A percentile compares a stretch with the other conserved stretches of the same genome.
These are phyloP conservation scores for Grantiella picta DNA, from an alignment of 2,113 vertebrate species.

Conservation along the genomic window DNA sequence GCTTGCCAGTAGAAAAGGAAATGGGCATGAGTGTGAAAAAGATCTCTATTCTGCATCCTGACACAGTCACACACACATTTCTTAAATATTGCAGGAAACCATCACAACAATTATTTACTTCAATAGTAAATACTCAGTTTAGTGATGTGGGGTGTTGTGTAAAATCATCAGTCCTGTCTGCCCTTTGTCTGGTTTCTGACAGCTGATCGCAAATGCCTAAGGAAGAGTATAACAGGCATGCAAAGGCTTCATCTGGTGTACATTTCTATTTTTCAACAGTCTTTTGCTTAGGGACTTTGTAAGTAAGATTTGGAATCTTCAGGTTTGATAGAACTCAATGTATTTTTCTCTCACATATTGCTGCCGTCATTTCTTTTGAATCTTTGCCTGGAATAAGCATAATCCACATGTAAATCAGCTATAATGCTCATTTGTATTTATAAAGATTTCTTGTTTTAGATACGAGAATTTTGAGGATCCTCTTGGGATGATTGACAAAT, in stretches of 20 bases:
- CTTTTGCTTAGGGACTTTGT: background rate
- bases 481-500: constrained; percentile 90
- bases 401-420: background rate
- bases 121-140: background rate
- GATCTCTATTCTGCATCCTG: background rate
- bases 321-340: background rate
- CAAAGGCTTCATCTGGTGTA: background rate
- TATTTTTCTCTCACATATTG: background rate
- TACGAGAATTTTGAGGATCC: constrained; percentile 97
- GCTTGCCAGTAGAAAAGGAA: background rate
- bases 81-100: background rate
- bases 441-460: constrained; percentile 54
- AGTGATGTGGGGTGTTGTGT: background rate
- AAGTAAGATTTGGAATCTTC: background rate
- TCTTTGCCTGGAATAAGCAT: background rate
- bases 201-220: background rate
- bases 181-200: background rate
- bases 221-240: background rate
- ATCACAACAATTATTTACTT: background rate
- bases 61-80: background rate
- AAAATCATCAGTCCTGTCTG: background rate
- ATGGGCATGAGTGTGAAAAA: background rate
- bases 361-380: background rate
- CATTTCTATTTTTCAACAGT: background rate
- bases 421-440: background rate